A percentile compares a stretch with the other conserved stretches of the same genome.
Conservation (phyloP, 1,140 invertebrate genomes). For the Arctopsyche grandis region DNA sequence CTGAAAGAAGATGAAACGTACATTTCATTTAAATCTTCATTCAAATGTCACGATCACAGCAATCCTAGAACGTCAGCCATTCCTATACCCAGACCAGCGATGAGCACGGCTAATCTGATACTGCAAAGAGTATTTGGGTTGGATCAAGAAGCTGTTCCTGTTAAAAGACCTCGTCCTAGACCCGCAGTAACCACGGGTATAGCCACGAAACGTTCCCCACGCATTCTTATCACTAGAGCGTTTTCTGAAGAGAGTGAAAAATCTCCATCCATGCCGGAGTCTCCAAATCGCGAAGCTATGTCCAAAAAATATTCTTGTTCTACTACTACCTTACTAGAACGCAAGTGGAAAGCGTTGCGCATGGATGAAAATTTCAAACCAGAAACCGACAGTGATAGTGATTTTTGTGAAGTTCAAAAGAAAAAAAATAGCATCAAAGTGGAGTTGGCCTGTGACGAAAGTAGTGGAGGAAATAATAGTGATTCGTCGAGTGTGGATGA, state of each 20-base stretch:
- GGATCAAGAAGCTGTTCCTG: conserved; percentile 54
- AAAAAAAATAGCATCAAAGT: conserved; percentile 43
- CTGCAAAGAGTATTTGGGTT: conserved; percentile 67
- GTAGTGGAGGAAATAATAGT: conserved; percentile 55
- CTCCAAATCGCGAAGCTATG: conserved; percentile 62
- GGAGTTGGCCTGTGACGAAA: conserved; percentile 54
- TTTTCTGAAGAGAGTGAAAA: conserved; percentile 75
- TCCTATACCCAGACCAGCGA: conserved; percentile 62
- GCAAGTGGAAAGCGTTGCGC: conserved; percentile 58
- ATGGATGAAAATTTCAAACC: conserved; percentile 52
- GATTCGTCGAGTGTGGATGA: conserved; percentile 63
- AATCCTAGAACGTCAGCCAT: conserved; percentile 59
- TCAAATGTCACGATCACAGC: conserved; percentile 52
- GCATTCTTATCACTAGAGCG: conserved; percentile 76
- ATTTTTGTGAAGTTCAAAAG: conserved; percentile 53
- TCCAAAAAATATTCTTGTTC: conserved; percentile 68
- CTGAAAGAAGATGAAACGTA: conserved; percentile 61
- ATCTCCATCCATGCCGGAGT: conserved; percentile 58
- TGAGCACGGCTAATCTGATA: conserved; percentile 64
- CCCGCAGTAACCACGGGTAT: conserved; percentile 56
- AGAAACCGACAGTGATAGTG: conserved; percentile 58
- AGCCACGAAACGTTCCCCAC: conserved; percentile 69
- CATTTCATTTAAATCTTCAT: conserved; percentile 53
- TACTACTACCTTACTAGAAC: conserved; percentile 66
- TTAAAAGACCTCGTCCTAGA: conserved; percentile 48